phyloP scores from a whole-genome alignment of 2,888 invertebrate species.

The Campoletis raptor region DNA sequence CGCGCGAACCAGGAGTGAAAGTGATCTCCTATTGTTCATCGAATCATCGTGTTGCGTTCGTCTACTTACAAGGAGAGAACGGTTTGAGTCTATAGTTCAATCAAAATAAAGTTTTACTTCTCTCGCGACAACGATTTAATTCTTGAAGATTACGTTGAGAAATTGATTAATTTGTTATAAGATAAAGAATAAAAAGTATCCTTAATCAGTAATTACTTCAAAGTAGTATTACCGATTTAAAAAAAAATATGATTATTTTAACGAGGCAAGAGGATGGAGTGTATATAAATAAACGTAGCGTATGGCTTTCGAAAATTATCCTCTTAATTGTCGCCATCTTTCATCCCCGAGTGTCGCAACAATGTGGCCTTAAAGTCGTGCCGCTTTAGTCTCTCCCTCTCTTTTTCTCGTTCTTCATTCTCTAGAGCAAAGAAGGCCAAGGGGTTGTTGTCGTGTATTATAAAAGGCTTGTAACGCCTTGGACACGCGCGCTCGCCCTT shows the following conservation, averaged over 20 bases:
- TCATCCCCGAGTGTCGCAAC: slow-evolving; percentile 76
- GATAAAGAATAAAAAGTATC: not conserved
- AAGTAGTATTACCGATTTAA: not conserved
- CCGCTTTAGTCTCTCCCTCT: slow-evolving; percentile 24
- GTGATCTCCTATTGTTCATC: slow-evolving; percentile 59
- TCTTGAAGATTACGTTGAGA: not conserved
- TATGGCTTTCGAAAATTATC: slow-evolving; percentile 73
- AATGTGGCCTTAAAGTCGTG: slow-evolving; percentile 74
- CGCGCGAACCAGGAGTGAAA: slow-evolving; percentile 54
- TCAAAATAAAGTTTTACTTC: slow-evolving; percentile 21
- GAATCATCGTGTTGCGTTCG: slow-evolving; percentile 40
- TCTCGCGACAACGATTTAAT: slow-evolving; percentile 3
- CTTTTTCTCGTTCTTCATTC: slow-evolving; percentile 12
- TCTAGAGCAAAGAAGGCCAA: slow-evolving; percentile 51
- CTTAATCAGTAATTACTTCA: not conserved
- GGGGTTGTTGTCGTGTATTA: slow-evolving; percentile 70
- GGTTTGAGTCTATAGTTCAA: slow-evolving; percentile 47
- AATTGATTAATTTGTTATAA: not conserved
- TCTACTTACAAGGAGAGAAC: slow-evolving; percentile 25
- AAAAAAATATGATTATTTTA: slow-evolving; percentile 2
- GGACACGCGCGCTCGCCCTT: slow-evolving; percentile 72
- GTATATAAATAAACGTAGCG: slow-evolving; percentile 41
- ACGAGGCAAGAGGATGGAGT: not conserved
- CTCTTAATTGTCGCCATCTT: slow-evolving; percentile 80
- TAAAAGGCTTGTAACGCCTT: slow-evolving; percentile 72